phyloP scores from a whole-genome alignment of 92 coral and sea anemone species.

The Parazoanthus darwini region DNA sequence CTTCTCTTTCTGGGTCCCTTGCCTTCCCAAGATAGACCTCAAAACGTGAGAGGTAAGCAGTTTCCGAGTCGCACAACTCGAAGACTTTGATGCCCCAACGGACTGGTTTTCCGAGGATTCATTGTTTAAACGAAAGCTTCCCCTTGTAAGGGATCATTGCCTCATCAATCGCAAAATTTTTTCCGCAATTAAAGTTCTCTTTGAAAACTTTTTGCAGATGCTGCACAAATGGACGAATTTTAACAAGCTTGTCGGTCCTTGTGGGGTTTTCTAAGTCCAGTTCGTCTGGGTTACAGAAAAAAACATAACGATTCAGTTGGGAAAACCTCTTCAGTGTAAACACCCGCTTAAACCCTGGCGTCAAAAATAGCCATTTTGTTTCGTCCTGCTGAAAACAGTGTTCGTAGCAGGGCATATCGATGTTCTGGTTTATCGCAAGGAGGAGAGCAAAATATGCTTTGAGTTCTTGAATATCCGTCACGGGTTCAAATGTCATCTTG shows the following conservation, averaged over 20 bases:
- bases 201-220: too few relatives aligned
- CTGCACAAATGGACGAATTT: too few relatives aligned
- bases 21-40: too few relatives aligned
- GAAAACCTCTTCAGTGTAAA: constrained; percentile 40
- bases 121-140: constrained; percentile 30
- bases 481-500: constrained; percentile 1
- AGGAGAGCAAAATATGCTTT: constrained; percentile 42
- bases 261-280: too few relatives aligned
- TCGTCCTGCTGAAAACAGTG: constrained; percentile 46
- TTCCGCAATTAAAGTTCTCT: too few relatives aligned
- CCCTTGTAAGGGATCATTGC: constrained; percentile 3
- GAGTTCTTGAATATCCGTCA: constrained; percentile 37
- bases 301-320: constrained; percentile 48
- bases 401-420: constrained; percentile 26
- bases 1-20: too few relatives aligned
- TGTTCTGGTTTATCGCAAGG: constrained; percentile 39
- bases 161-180: too few relatives aligned
- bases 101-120: background rate
- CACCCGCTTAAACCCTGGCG: constrained; percentile 50
- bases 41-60: too few relatives aligned
- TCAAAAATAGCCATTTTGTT: constrained; percentile 44
- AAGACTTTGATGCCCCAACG: too few relatives aligned
- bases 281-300: constrained; percentile 48
- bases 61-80: constrained; percentile 12
- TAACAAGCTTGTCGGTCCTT: too few relatives aligned